phyloP scores from a whole-genome alignment of 2,113 vertebrate genomes.

The Rutilus rutilus region DNA sequence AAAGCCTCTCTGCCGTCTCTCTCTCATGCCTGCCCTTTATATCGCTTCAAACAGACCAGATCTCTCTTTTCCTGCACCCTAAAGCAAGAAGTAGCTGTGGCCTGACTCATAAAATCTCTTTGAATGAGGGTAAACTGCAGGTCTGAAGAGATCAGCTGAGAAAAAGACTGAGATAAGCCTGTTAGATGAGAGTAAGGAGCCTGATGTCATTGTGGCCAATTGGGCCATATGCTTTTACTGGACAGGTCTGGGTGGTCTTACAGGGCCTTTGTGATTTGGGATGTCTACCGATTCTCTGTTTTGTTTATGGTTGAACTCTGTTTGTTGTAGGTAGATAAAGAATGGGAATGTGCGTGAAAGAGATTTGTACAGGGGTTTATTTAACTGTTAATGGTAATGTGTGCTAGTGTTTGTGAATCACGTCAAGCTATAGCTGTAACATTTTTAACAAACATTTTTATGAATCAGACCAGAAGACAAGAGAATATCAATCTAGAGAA shows the following conservation, averaged over 20 bases:
- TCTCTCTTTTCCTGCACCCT: constrained; percentile 4
- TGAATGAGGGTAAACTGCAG: constrained; percentile 17
- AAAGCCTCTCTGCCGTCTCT: constrained; percentile 45
- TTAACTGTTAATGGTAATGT: background rate
- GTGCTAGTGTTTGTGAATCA: background rate
- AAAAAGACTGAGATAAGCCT: constrained; percentile 35
- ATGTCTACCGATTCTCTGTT: constrained; percentile 27
- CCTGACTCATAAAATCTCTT: constrained; percentile 37
- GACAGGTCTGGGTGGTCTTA: constrained; percentile 41
- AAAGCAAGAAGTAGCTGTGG: constrained; percentile 32
- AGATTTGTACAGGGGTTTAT: background rate
- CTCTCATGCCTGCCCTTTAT: constrained; percentile 14
- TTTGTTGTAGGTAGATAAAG: constrained; percentile 35
- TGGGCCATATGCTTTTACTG: constrained; percentile 16
- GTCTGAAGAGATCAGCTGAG: constrained; percentile 21
- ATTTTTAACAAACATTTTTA: background rate
- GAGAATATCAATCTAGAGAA: background rate
- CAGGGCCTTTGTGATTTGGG: background rate
- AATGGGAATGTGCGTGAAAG: background rate
- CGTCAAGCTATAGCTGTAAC: background rate
- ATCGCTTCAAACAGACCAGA: constrained; percentile 32
- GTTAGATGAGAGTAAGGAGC: constrained; percentile 18
- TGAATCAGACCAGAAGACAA: background rate
- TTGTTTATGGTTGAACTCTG: constrained; percentile 8
- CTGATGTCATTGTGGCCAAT: constrained; percentile 21